Percentiles rank a stretch among this genome's conserved stretches.
Evolutionary conservation across 2,113 vertebrate species (phyloP).

Genomic region (Pelobates fuscus): DNA sequence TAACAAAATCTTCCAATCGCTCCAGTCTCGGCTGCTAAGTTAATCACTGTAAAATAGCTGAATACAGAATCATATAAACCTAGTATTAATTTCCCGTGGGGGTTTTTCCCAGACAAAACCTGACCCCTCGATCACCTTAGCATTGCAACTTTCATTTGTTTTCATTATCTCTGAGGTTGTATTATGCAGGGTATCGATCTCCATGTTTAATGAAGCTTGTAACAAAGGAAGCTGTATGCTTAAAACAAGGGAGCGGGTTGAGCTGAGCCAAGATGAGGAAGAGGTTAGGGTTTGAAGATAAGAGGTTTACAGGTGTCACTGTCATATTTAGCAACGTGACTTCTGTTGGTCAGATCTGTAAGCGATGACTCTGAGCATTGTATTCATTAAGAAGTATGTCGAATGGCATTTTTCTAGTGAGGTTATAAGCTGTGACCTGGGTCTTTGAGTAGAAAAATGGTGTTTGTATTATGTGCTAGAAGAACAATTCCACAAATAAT

Average conservation of each 20-base stretch:
- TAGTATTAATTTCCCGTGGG: conserved; percentile 44
- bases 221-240: conserved; percentile 46
- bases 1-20: conserved; percentile 34
- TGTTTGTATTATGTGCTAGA: background rate
- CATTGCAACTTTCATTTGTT: conserved; percentile 49
- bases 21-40: conserved; percentile 15
- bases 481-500: background rate
- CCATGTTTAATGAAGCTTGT: conserved; percentile 50
- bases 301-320: conserved; percentile 12
- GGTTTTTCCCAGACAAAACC: conserved; percentile 43
- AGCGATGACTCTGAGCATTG: background rate
- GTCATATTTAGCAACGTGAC: conserved; percentile 14
- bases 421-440: background rate
- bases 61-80: conserved; percentile 49
- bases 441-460: background rate
- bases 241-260: conserved; percentile 22
- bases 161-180: conserved; percentile 46
- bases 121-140: conserved; percentile 44
- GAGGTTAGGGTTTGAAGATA: conserved; percentile 16
- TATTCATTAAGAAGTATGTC: background rate
- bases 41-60: conserved; percentile 49
- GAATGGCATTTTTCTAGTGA: background rate
- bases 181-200: conserved; percentile 47
- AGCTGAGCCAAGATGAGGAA: background rate
- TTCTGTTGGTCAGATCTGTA: conserved; percentile 1